Evolutionary conservation across 2,888 invertebrate genomes (phyloP), one percentile per base, ranked within the genome.

Genomic region (Brachyptera putata): DNA sequence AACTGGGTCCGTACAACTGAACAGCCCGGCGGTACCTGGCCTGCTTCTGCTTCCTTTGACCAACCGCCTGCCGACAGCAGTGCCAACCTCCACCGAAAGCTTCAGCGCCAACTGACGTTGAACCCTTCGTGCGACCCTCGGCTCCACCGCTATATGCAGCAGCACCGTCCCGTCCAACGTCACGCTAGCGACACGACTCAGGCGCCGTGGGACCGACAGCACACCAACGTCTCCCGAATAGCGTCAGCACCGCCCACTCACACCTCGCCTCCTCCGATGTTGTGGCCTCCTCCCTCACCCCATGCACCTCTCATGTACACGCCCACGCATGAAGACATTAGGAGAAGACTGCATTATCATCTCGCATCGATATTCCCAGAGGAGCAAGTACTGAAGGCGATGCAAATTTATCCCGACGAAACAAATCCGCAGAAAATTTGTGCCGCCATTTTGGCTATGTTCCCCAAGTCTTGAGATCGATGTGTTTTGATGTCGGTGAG

Each of bases 331-430:
- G 79, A 82, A 59, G 91, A 92, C 68, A 85, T 86, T 18, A 81
- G 93, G 0, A 80, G 87, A 25, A 83, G 86, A 67, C 77, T 95
- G 70, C 92, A 90, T 73, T 94, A 87, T 75, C 93, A 95, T 74
- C 77, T 97, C 64, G 85, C 91, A n/a, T 89, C 89, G 57, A 86
- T 96, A 61, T 97, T 97, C 75, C 93, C 94, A 0, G 90, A 91
- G 70, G 86, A 89, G 66, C 89, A 92, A 70, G 95, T 96, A n/a
- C 83, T 84, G 56, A 84, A 86, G 56, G 95, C 90, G 0, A 91
- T 97, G 90, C 84, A 87, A 64, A 78, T 88, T 66, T 86, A 91
- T 76, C 95, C 95, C 0, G 89, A 91, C 53, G 94, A 94, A 73
- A 91, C 87, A 22, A 89, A 94, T 75, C 87, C 95, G 9, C 90